These are phyloP conservation scores for Enteromius viviparus DNA, from an alignment of 2,797 vertebrate species.

Conservation along the genomic window DNA sequence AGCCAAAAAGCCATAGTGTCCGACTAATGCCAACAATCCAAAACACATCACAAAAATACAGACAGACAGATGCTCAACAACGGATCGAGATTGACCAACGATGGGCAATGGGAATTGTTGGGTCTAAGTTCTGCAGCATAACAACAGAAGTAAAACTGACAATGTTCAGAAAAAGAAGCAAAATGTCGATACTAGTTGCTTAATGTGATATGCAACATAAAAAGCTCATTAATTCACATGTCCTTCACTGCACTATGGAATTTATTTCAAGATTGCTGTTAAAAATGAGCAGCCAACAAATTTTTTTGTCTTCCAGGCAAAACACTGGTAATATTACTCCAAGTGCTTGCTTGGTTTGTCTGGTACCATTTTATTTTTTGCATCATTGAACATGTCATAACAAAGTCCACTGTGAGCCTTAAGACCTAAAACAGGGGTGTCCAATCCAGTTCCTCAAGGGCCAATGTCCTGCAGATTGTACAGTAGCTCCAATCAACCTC, in stretches of 20 bases:
- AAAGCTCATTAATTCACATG: not conserved
- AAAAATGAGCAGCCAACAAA: not conserved
- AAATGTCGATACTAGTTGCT: not conserved
- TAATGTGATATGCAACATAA: not conserved
- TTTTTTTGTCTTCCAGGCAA: not conserved
- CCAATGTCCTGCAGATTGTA: not conserved
- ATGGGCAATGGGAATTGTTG: not conserved
- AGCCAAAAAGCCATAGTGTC: not conserved
- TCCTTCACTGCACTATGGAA: not conserved
- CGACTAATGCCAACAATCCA: not conserved
- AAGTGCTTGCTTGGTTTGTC: not conserved
- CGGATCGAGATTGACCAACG: not conserved
- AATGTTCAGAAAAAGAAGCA: not conserved
- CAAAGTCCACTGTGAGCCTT: not conserved
- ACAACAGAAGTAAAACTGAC: not conserved
- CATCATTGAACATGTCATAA: not conserved
- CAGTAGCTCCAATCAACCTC: not conserved
- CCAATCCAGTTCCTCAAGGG: not conserved
- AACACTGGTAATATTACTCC: not conserved
- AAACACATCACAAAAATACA: not conserved
- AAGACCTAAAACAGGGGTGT: not conserved
- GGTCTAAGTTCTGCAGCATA: not conserved
- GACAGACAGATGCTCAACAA: not conserved
- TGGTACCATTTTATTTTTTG: not conserved
- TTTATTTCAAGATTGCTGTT: not conserved